These are phyloP conservation scores for Pipistrellus pipistrellus DNA, from an alignment of 2,797 vertebrate genomes.

Conservation along the genomic window DNA sequence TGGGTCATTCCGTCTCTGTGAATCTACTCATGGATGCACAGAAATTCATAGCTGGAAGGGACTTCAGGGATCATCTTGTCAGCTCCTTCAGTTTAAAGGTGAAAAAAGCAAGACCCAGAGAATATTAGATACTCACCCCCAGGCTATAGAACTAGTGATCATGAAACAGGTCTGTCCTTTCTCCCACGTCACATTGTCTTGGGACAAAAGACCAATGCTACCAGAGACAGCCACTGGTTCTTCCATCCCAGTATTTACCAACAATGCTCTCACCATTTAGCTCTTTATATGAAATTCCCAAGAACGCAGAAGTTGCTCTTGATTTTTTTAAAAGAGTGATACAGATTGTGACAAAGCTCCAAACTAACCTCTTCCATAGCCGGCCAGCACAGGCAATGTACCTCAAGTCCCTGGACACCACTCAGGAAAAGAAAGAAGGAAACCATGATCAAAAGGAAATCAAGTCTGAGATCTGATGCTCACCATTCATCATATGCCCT, in stretches of 20 bases:
- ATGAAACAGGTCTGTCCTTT: background rate
- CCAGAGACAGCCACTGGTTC: background rate
- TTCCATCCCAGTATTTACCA: background rate
- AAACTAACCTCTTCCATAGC: background rate
- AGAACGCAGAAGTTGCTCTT: background rate
- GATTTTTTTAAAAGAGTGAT: background rate
- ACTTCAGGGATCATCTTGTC: constrained; percentile 57
- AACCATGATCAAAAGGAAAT: background rate
- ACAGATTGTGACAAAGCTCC: background rate
- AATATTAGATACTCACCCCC: background rate
- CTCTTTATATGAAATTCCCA: background rate
- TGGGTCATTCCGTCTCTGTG: constrained; percentile 84
- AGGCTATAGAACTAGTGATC: background rate
- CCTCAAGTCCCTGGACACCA: background rate
- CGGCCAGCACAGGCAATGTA: background rate
- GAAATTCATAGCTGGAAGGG: constrained; percentile 43
- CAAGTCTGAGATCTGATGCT: background rate
- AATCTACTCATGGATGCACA: constrained; percentile 63
- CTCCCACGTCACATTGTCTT: background rate
- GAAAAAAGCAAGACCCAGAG: constrained; percentile 26
- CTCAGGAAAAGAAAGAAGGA: background rate
- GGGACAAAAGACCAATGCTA: background rate
- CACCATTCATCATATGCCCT: background rate
- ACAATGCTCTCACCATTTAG: background rate
- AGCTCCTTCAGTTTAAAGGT: constrained; percentile 51